A percentile compares a stretch with the other conserved stretches of the same genome.
Conservation (phyloP, 2,888 invertebrate species). For the Loripinus fragilis region DNA sequence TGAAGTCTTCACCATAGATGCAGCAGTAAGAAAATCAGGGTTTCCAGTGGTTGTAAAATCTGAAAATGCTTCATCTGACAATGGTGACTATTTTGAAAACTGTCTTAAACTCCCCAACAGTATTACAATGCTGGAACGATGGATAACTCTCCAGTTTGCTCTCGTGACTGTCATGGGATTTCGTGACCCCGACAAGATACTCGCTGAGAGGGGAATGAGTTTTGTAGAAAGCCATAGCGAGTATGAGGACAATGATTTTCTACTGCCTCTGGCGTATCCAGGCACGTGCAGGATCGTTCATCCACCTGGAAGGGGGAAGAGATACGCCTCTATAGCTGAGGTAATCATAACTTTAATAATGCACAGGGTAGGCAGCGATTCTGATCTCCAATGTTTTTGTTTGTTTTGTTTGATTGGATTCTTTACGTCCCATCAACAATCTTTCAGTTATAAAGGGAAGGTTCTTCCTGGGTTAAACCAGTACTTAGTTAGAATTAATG, state of each 20-base stretch:
- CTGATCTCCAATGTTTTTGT: no score
- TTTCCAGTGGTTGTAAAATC: slow-evolving; percentile 12
- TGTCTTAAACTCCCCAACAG: neutral
- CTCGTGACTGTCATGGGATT: slow-evolving; percentile 10
- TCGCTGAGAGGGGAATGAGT: neutral
- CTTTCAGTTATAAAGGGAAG: no score
- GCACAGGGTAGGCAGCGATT: no score
- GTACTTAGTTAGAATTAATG: no score
- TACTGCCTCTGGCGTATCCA: neutral
- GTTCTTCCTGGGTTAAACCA: no score
- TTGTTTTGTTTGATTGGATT: no score
- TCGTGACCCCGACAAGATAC: neutral
- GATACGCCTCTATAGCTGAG: neutral
- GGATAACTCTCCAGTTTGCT: neutral
- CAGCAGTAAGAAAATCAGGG: neutral
- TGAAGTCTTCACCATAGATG: neutral
- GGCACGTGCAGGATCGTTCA: neutral
- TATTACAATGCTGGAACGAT: neutral
- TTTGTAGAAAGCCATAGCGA: neutral
- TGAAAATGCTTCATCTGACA: neutral
- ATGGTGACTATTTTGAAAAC: neutral
- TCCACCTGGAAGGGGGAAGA: slow-evolving; percentile 1
- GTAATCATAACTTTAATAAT: slow-evolving; percentile 3
- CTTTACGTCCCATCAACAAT: no score
- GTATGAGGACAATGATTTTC: neutral